Base-by-base conservation (phyloP, 2,113 vertebrate species). In the Chunga burmeisteri region DNA sequence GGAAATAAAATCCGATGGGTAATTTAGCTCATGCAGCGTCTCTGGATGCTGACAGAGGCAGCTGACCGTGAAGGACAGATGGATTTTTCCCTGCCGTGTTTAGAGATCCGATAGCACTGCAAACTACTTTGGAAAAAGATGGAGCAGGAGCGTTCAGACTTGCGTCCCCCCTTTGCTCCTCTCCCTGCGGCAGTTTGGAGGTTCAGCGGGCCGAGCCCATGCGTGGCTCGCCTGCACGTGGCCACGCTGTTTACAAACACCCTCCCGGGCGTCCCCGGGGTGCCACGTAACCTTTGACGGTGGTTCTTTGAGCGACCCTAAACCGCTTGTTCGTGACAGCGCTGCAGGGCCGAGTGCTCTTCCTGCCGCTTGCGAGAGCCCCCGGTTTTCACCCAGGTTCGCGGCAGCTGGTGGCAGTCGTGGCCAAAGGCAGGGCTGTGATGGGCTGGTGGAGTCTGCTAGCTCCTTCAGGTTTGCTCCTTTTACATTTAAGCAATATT, bases 201-300 rank as follows among this genome's bases (percentile, higher is more conserved):
- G 85, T 95, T 94, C 40, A 18, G 73, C 25, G 1, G 2, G 75
- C 44, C 1, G 1, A 84, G 73, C 4, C 66, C 79, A 82, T 95
- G 97, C 23, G 23, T 95, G 96, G 95, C 63, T 61, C 1, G 8
- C 0, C 3, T 10, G 84, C 96, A 91, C 86, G 2, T 97, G 97
- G 96, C 92, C 25, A 0, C 1, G 2, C 86, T 98, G 75, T 98
- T 98, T 98, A 97, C 95, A 98, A 98, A 98, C 97, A 97, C 72
- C 8, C 15, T 81, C 81, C 92, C 34, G 4, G 92, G 88, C 59
- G 16, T 97, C 95, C 87, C 74, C 14, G 4, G 58, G 88, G 72
- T 67, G 50, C 87, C 23, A 6, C 6, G 72, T 85, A 89, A 38
- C 38, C 38, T 38, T 38, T 38, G 38, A 38, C 38, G 38, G 38